These are phyloP conservation scores for Enteromius argenteus DNA, from an alignment of 2,797 vertebrate genomes.

Conservation along the genomic window DNA sequence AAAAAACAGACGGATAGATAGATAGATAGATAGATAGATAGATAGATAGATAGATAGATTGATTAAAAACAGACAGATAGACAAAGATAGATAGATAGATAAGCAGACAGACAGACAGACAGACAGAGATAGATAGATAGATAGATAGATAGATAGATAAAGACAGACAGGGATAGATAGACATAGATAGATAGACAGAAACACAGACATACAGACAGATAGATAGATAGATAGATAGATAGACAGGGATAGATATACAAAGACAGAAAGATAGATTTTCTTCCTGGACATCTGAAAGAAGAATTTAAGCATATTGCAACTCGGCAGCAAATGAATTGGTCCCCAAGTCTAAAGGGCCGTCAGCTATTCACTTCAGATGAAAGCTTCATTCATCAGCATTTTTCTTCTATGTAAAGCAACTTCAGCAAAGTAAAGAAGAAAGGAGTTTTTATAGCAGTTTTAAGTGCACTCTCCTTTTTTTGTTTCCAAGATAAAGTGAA, in stretches of 20 bases:
- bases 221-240: not conserved
- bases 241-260: not conserved
- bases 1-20: not conserved
- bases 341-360: conserved; percentile 72
- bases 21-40: not conserved
- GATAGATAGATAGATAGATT: not conserved
- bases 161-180: not conserved
- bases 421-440: conserved; percentile 35
- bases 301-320: conserved; percentile 72
- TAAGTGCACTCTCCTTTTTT: not conserved
- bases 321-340: conserved; percentile 76
- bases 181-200: too few relatives aligned
- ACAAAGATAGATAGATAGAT: not conserved
- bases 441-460: not conserved
- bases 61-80: not conserved
- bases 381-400: conserved; percentile 79
- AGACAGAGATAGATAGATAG: not conserved
- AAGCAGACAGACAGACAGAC: not conserved
- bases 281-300: conserved; percentile 71
- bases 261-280: not conserved
- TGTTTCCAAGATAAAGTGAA: not conserved
- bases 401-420: conserved; percentile 67
- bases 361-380: conserved; percentile 79
- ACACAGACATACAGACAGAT: not conserved
- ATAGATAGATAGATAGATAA: not conserved